Conservation (phyloP, 2,113 vertebrate species). For the Miniopterus natalensis region DNA sequence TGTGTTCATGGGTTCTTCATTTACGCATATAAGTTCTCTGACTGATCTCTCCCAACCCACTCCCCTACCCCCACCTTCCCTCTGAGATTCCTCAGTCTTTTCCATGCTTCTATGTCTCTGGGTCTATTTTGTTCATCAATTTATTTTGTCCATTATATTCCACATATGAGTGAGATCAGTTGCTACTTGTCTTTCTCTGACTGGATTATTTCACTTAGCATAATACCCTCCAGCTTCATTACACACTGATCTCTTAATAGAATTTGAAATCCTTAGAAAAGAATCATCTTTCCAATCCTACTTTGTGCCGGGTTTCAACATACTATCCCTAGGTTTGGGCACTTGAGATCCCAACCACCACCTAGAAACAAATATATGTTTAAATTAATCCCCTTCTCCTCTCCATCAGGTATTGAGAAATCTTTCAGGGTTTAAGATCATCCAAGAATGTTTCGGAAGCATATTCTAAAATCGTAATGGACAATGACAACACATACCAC, state of each 20-base stretch:
- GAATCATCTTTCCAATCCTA: background rate
- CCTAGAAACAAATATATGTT: background rate
- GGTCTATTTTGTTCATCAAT: too few relatives aligned
- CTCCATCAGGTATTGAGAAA: background rate
- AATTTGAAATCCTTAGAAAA: slow-evolving; percentile 22
- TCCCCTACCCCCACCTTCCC: too few relatives aligned
- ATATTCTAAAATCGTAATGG: background rate
- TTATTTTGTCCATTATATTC: too few relatives aligned
- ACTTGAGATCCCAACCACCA: background rate
- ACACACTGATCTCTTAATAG: background rate
- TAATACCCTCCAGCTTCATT: too few relatives aligned
- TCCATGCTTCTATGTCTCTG: too few relatives aligned
- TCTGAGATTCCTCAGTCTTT: too few relatives aligned
- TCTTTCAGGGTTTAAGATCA: background rate
- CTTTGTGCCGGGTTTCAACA: background rate
- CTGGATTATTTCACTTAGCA: too few relatives aligned
- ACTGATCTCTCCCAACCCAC: too few relatives aligned
- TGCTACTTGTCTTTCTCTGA: too few relatives aligned
- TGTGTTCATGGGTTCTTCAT: too few relatives aligned
- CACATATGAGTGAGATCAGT: too few relatives aligned
- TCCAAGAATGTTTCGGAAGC: background rate
- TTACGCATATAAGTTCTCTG: too few relatives aligned
- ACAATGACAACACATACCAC: background rate
- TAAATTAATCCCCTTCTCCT: background rate
- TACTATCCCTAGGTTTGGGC: background rate